Conservation (phyloP, 1,140 invertebrate genomes). For the Drosophila kepulauana region DNA sequence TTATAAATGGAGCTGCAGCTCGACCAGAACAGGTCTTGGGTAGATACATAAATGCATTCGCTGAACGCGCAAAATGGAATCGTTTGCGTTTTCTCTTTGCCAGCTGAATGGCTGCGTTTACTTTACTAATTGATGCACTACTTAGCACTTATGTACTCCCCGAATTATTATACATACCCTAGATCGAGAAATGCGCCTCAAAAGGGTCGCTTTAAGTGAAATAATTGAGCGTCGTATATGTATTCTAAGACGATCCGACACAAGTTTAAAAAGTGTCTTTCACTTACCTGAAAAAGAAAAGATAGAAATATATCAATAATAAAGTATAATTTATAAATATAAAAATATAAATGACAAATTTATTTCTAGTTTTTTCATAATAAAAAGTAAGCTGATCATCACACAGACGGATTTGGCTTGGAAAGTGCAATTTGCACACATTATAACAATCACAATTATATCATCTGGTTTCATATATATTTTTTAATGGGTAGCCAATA, state of each 20-base stretch:
- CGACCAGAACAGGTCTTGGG: background rate
- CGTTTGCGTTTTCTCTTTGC: slow-evolving; percentile 70
- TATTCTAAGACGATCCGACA: background rate
- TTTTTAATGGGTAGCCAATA: background rate
- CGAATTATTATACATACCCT: slow-evolving; percentile 54
- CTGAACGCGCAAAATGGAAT: slow-evolving; percentile 11
- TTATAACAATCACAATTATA: too few relatives aligned
- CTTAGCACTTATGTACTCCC: slow-evolving; percentile 66
- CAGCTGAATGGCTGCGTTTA: slow-evolving; percentile 74
- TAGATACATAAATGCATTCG: background rate
- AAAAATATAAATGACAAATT: background rate
- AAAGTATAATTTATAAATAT: too few relatives aligned
- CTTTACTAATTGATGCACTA: slow-evolving; percentile 80
- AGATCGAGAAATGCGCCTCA: background rate
- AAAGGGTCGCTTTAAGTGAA: background rate
- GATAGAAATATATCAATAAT: background rate
- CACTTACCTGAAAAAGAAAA: too few relatives aligned
- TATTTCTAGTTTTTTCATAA: background rate
- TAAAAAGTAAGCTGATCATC: background rate
- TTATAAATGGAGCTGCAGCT: slow-evolving; percentile 39
- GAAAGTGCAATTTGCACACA: too few relatives aligned
- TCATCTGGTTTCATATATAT: background rate
- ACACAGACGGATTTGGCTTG: too few relatives aligned
- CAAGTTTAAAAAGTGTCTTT: background rate
- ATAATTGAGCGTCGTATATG: background rate